Percentiles rank a stretch among this genome's conserved stretches.
These are phyloP conservation scores for Odontocolon sp. DNA, from an alignment of 2,888 invertebrate genomes.

Conservation along the genomic window DNA sequence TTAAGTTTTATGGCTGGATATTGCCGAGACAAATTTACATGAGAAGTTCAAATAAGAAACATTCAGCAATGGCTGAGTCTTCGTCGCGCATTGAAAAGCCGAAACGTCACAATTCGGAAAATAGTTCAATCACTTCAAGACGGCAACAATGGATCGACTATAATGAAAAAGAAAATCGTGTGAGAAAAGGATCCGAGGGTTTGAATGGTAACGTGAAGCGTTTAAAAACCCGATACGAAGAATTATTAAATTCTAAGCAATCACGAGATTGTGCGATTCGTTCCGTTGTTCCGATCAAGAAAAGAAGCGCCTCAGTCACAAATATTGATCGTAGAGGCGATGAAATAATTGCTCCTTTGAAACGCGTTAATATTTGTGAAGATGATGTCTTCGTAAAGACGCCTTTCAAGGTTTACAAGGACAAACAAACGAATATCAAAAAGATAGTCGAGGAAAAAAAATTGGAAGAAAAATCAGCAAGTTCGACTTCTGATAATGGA, in stretches of 20 bases:
- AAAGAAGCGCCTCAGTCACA: neutral
- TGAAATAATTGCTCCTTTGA: too few relatives aligned
- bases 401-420: constrained; percentile 37
- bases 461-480: neutral
- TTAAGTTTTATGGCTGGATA: neutral
- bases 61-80: too few relatives aligned
- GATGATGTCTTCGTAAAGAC: constrained; percentile 30
- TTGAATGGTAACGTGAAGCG: constrained; percentile 5
- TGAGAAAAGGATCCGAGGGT: constrained; percentile 5
- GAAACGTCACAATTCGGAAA: neutral
- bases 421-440: neutral
- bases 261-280: too few relatives aligned
- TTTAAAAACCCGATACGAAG: constrained; percentile 34
- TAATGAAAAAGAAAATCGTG: constrained; percentile 41
- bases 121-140: neutral
- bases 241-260: neutral
- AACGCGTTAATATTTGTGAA: neutral
- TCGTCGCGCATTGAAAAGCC: too few relatives aligned
- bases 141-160: neutral
- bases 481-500: too few relatives aligned
- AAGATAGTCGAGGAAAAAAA: neutral
- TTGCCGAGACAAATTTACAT: neutral
- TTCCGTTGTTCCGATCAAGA: too few relatives aligned
- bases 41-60: too few relatives aligned
- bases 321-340: neutral